Base-by-base conservation (phyloP, 2,888 invertebrate species). In the Sinohyriopsis cumingii region DNA sequence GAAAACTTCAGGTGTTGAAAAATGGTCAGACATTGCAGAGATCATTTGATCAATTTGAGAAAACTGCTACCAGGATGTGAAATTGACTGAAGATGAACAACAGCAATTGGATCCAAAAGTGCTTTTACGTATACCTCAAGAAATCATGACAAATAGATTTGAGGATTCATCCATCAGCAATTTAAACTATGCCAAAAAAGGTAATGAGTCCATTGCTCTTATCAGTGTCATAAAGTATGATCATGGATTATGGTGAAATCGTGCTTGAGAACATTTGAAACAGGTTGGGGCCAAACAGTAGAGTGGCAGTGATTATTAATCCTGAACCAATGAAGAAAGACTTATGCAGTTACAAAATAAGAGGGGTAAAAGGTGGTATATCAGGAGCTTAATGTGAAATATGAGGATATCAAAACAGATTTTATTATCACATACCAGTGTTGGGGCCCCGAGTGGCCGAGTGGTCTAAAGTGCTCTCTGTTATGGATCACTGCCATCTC, bases 101-200 rank as follows among this genome's bases (percentile, higher is more conserved):
- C 12, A 59, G 2, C 28, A 65, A 73, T 73, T 22, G 63, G 56
- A 20, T 73, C 71, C 62, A 70, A 76, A 59, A 69, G 25, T n/a
- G 25, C 55, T 25, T 15, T 68, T n/a, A 53, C 1, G 7, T 63
- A 66, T 54, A 12, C 59, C 68, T 15, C 19, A 22, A 22, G 61
- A 56, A 6, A 73, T 71, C 55, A 19, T 71, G 1, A 24, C 60
- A 5, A 59, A 57, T 20, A 54, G 71, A n/a, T 73, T 73, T 73
- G 71, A 76, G 20, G 61, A 70, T 3, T 54, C 33, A 9, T 76
- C 73, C 20, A 62, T 76, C 66, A 57, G 55, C 25, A 73, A 69
- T 33, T 62, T 70, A 33, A 12, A 25, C n/a, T 6, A 56, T 4
- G 53, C 45, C 3, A 60, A 70, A 33, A 65, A 28, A 59, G 18